These are phyloP conservation scores for Lagodon rhomboides DNA, from an alignment of 2,797 vertebrate species.

Conservation along the genomic window DNA sequence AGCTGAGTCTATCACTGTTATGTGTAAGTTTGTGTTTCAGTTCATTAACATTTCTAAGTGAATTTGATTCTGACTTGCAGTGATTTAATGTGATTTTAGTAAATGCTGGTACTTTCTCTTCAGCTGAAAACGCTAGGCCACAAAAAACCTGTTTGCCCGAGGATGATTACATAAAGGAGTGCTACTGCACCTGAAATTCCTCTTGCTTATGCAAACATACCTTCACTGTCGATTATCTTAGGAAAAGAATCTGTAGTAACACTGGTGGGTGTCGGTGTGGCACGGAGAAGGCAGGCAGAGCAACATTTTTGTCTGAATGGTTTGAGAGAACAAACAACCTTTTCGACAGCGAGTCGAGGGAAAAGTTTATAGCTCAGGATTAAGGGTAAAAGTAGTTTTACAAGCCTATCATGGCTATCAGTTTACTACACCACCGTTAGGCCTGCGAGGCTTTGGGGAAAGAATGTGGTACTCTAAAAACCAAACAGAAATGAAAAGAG, in stretches of 20 bases:
- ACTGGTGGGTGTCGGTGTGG: not conserved
- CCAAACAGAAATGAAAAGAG: no score
- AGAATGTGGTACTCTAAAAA: not conserved
- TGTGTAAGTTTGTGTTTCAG: no score
- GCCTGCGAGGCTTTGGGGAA: not conserved
- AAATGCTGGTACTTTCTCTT: no score
- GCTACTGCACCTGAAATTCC: slow-evolving; percentile 4
- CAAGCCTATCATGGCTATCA: not conserved
- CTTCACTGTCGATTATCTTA: rapidly evolving
- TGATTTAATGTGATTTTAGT: no score
- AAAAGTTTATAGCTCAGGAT: not conserved
- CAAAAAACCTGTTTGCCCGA: not conserved
- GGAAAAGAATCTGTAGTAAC: not conserved
- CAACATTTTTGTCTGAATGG: slow-evolving; percentile 31
- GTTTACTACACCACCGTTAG: not conserved
- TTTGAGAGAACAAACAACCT: slow-evolving; percentile 25
- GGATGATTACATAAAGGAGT: slow-evolving; percentile 26
- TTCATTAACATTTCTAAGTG: no score
- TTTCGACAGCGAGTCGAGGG: not conserved
- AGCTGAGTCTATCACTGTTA: no score
- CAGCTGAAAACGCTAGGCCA: no score
- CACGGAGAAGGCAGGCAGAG: not conserved
- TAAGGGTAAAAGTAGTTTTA: slow-evolving; percentile 22
- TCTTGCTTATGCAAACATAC: slow-evolving; percentile 8
- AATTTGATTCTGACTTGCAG: no score